Conservation (phyloP, 2,797 vertebrate genomes). For the Spatula versicolor region DNA sequence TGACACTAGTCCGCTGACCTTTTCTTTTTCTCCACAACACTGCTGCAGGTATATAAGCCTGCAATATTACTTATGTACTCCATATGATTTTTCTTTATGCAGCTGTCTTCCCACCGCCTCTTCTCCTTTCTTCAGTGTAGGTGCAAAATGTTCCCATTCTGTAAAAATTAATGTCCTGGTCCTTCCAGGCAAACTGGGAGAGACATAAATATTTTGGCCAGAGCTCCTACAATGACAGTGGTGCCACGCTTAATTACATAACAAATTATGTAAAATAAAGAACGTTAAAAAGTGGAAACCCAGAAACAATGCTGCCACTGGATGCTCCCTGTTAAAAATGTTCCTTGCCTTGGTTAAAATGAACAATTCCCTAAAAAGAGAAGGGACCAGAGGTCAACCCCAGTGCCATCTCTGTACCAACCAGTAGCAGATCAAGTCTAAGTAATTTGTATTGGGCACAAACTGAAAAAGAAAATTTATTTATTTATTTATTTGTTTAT, state of each 20-base stretch:
- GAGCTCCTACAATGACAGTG: background rate
- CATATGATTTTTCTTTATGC: background rate
- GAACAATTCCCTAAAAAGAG: background rate
- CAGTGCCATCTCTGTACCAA: fast-evolving
- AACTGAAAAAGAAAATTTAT: background rate
- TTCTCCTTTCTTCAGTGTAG: background rate
- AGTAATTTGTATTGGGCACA: background rate
- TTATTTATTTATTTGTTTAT: no score
- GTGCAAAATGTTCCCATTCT: fast-evolving
- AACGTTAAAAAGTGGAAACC: background rate
- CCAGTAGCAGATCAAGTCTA: background rate
- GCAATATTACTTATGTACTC: fast-evolving
- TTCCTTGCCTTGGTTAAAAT: background rate
- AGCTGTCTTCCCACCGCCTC: background rate
- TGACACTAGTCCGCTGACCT: background rate
- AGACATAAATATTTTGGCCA: background rate
- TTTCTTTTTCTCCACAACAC: background rate
- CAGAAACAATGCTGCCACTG: background rate
- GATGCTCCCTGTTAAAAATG: background rate
- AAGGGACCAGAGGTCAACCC: background rate
- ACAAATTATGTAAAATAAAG: background rate
- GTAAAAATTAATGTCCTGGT: background rate
- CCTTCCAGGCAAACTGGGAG: background rate
- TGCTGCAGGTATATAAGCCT: background rate
- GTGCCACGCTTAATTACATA: background rate